Percentiles rank a stretch among this genome's conserved stretches.
Evolutionary conservation across 2,113 vertebrate species (phyloP).

Genomic region (Saccopteryx leptura): DNA sequence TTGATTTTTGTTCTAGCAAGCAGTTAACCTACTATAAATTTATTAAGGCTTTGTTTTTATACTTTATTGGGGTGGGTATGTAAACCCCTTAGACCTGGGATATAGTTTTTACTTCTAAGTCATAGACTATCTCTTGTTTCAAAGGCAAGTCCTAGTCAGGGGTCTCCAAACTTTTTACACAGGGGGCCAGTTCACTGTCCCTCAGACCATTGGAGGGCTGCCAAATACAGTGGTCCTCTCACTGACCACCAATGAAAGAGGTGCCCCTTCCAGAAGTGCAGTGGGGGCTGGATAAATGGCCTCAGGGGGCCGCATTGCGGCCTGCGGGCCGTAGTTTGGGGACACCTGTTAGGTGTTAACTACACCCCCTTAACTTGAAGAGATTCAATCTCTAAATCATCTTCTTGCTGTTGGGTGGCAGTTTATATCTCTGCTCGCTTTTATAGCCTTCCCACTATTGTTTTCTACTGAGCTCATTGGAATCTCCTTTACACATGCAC

Average conservation of each 20-base stretch:
- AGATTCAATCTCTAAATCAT: background rate
- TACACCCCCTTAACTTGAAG: background rate
- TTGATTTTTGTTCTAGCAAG: conserved; percentile 45
- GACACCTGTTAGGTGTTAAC: background rate
- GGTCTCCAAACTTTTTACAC: too few relatives aligned
- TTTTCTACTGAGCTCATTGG: background rate
- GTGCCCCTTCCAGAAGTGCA: too few relatives aligned
- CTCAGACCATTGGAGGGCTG: too few relatives aligned
- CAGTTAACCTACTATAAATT: background rate
- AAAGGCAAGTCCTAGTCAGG: background rate
- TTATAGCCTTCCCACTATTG: background rate
- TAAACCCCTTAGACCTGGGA: background rate
- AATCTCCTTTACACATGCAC: background rate
- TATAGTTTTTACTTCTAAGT: conserved; percentile 13
- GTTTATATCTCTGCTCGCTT: background rate
- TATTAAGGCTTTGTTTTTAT: conserved; percentile 32
- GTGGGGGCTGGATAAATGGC: too few relatives aligned
- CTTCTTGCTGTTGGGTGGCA: background rate
- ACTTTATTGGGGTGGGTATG: background rate
- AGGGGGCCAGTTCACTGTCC: too few relatives aligned
- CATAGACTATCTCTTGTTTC: background rate
- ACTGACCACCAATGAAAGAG: too few relatives aligned
- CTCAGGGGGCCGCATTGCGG: too few relatives aligned
- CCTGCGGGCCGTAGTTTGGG: too few relatives aligned
- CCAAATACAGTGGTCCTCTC: too few relatives aligned